phyloP scores from a whole-genome alignment of 2,797 vertebrate species.

The Podarcis siculus region DNA sequence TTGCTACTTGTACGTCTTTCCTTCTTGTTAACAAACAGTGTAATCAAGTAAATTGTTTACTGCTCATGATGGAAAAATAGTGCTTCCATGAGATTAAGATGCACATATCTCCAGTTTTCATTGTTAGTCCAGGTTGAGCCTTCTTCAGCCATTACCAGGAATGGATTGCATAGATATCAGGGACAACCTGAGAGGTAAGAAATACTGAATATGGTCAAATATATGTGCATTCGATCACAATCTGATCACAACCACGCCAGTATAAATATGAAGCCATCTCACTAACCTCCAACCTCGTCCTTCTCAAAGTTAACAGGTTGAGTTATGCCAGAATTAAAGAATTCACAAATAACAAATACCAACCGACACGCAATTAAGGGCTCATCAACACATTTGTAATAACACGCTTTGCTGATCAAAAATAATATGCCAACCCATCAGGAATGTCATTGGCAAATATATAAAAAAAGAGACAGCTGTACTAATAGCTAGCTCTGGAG shows the following conservation, averaged over 20 bases:
- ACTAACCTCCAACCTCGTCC: background rate
- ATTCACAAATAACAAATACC: slow-evolving; percentile 7
- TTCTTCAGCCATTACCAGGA: slow-evolving; percentile 44
- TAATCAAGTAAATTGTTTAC: slow-evolving; percentile 27
- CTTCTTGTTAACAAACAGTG: background rate
- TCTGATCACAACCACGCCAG: slow-evolving; percentile 22
- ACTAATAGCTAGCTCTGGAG: background rate
- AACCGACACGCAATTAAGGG: background rate
- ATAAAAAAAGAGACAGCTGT: no score
- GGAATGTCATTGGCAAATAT: background rate
- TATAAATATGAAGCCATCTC: slow-evolving; percentile 31
- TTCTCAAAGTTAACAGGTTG: background rate
- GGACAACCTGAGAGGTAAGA: slow-evolving; percentile 6
- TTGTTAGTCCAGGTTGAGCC: background rate
- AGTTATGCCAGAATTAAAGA: slow-evolving; percentile 32
- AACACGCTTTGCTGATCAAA: background rate
- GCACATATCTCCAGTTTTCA: slow-evolving; percentile 15
- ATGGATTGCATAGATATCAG: slow-evolving; percentile 35
- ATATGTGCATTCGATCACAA: background rate
- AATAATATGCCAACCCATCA: background rate
- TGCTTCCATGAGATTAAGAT: slow-evolving; percentile 15
- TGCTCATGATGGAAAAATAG: background rate
- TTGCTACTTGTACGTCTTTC: background rate
- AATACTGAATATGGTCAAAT: slow-evolving; percentile 6
- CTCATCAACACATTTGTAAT: background rate